A percentile compares a stretch with the other conserved stretches of the same genome.
Evolutionary conservation across 2,113 vertebrate genomes (phyloP).

Genomic region (Xyliphius kryptos): DNA sequence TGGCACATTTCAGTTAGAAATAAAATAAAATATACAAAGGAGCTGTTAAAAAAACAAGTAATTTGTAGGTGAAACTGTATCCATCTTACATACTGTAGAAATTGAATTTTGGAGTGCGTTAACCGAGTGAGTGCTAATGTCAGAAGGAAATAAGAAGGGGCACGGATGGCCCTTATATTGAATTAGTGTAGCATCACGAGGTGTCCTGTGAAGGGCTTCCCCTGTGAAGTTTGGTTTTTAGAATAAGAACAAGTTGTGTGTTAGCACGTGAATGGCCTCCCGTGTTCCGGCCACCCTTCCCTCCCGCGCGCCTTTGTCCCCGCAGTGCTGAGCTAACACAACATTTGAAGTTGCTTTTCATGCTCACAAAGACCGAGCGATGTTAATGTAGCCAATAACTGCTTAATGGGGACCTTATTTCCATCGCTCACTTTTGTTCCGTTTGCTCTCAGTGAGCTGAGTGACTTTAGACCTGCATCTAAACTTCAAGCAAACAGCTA

Average conservation of each 20-base stretch:
- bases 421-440: slow-evolving; percentile 7
- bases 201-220: slow-evolving; percentile 27
- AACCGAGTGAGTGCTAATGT: too few relatives aligned
- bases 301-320: slow-evolving; percentile 37
- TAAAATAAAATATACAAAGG: too few relatives aligned
- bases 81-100: too few relatives aligned
- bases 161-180: slow-evolving; percentile 49
- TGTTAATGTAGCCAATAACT: slow-evolving; percentile 37
- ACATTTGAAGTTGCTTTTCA: slow-evolving; percentile 41
- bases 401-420: slow-evolving; percentile 24
- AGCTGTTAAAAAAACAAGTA: too few relatives aligned
- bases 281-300: slow-evolving; percentile 30
- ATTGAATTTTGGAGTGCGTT: too few relatives aligned
- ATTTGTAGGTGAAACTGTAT: too few relatives aligned
- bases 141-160: not conserved
- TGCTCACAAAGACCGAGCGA: slow-evolving; percentile 32
- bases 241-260: slow-evolving; percentile 33
- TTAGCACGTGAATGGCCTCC: slow-evolving; percentile 36
- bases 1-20: too few relatives aligned
- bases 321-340: slow-evolving; percentile 24
- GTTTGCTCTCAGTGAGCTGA: slow-evolving; percentile 9
- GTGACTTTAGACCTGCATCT: too few relatives aligned
- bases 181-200: slow-evolving; percentile 36
- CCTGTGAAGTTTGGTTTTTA: slow-evolving; percentile 31
- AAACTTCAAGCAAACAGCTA: too few relatives aligned